Evolutionary conservation across 2,113 vertebrate genomes (phyloP), one percentile per base, ranked within the genome.

Genomic region (Rhadina sibilatrix): DNA sequence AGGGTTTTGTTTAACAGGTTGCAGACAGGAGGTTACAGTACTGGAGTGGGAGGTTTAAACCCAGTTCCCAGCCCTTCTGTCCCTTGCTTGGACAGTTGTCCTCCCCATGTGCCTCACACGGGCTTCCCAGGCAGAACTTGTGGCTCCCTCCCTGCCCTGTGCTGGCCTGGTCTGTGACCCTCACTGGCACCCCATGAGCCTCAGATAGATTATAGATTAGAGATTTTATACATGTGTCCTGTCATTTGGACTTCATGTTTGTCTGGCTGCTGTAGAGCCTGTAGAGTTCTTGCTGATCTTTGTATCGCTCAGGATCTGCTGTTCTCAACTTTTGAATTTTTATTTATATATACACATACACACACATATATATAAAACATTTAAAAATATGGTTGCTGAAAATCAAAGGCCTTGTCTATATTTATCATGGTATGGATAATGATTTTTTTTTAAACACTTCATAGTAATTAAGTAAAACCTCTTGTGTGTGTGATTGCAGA

Each of bases 401-500:
- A 65, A 65, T 53, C 13, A 37, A 77, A 92, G 25, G 11, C 52
- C 13, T 37, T 75, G 18, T 59, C 12, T 49, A 1, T 75, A 49
- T 54, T 59, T 59, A 19, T 72, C 16, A 19, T 50, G 4, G 6
- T 75, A 25, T n/a, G 12, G 52, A 11, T 70, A 42, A 21, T 46
- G 35, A 6, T 78, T 18, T 2, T n/a, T 69, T 37, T 60, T 56
- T 35, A 10, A 33, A 21, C 35, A 19, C 27, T 66, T 5, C 5
- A 3, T 76, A n/a, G 53, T 33, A 46, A 27, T 15, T 8, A 52
- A 2, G 5, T 77, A 37, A 83, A 92, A 83, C 9, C 30, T 49
- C 1, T 4, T 63, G 6, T 77, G 10, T 81, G 24, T 93, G 31
- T 96, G 63, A 37, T 86, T 95, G 38, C 81, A 99, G 99, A 99